These are phyloP conservation scores for Macrosoma leucophasiata DNA, from an alignment of 2,888 invertebrate species.

Conservation along the genomic window DNA sequence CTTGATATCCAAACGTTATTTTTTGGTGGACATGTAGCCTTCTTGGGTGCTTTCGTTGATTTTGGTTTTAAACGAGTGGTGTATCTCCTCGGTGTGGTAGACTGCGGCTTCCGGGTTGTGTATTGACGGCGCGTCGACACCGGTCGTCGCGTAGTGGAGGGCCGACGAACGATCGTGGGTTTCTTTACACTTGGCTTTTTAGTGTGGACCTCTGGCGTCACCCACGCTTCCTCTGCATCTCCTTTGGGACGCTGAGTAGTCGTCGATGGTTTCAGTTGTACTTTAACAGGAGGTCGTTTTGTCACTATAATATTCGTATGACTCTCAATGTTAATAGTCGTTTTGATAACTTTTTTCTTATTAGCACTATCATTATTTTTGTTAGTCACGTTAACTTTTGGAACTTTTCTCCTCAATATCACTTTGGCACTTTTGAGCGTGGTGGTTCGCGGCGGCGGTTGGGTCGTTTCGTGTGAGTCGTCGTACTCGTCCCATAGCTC, in stretches of 20 bases:
- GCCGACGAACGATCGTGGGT: constrained; percentile 15
- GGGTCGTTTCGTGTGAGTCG: constrained; percentile 46
- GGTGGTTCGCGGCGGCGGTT: constrained; percentile 35
- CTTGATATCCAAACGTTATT: constrained; percentile 49
- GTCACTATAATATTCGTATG: constrained; percentile 66
- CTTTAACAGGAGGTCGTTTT: constrained; percentile 36
- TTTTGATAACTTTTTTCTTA: constrained; percentile 54
- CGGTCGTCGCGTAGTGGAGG: constrained; percentile 5
- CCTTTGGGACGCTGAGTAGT: constrained; percentile 34
- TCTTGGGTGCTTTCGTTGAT: constrained; percentile 44
- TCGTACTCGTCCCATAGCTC: constrained; percentile 58
- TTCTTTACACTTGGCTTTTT: constrained; percentile 31
- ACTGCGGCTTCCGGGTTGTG: constrained; percentile 21
- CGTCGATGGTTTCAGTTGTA: no score
- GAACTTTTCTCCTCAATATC: constrained; percentile 45
- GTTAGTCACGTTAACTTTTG: constrained; percentile 54
- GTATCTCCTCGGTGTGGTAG: constrained; percentile 24
- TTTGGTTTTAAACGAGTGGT: constrained; percentile 34
- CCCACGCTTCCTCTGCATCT: constrained; percentile 42
- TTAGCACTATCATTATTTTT: constrained; percentile 47
- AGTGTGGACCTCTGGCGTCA: constrained; percentile 33
- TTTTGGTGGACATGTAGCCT: constrained; percentile 47
- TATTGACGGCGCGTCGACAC: constrained; percentile 28
- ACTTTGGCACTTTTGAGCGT: constrained; percentile 53
- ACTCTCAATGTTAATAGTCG: constrained; percentile 64